Conservation (phyloP, 2,888 invertebrate genomes). For the Xestobium rufovillosum region DNA sequence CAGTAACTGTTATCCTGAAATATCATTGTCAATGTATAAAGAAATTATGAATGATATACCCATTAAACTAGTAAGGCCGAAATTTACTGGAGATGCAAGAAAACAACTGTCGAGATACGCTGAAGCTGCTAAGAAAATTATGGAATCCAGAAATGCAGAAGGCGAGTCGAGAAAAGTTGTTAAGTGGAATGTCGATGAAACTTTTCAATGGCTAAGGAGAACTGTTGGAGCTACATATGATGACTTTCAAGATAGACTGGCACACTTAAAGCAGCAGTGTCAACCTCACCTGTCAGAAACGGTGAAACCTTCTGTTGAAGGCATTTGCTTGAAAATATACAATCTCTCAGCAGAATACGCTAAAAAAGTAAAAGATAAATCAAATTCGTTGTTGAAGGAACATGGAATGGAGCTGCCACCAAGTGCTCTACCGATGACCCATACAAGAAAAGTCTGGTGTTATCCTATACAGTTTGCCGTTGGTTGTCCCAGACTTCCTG, state of each 20-base stretch:
- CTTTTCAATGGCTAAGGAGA: conserved; percentile 89
- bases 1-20: conserved; percentile 84
- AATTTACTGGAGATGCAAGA: conserved; percentile 90
- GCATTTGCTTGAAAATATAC: conserved; percentile 90
- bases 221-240: conserved; percentile 92
- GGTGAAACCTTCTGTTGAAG: conserved; percentile 86
- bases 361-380: conserved; percentile 82
- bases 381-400: conserved; percentile 77
- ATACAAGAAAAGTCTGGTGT: conserved; percentile 86
- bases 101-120: conserved; percentile 83
- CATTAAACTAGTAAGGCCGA: conserved; percentile 89
- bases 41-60: conserved; percentile 99
- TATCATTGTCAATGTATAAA: conserved; percentile 90
- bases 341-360: conserved; percentile 87
- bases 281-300: conserved; percentile 94
- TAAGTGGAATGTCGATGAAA: conserved; percentile 98
- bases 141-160: conserved; percentile 87
- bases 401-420: conserved; percentile 62
- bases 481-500: conserved; percentile 77
- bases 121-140: conserved; percentile 94
- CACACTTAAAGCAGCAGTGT: conserved; percentile 89
- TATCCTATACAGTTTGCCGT: conserved; percentile 88
- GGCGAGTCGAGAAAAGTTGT: conserved; percentile 94
- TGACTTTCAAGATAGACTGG: conserved; percentile 82
- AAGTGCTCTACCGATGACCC: conserved; percentile 53